phyloP scores from a whole-genome alignment of 2,797 vertebrate genomes.

The Strix occidentalis region DNA sequence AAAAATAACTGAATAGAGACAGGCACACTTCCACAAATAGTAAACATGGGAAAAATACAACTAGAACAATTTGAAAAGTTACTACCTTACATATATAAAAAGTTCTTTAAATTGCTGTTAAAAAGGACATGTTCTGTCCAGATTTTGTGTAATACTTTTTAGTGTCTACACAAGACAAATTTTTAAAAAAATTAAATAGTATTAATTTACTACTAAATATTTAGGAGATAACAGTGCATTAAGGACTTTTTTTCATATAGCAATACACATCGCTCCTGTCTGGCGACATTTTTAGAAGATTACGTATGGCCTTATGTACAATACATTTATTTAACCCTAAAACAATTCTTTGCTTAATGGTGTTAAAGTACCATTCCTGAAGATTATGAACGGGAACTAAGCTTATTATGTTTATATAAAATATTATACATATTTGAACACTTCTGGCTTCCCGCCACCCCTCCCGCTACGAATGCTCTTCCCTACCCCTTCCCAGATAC shows the following conservation, averaged over 20 bases:
- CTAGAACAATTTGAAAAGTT: constrained; percentile 75
- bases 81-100: constrained; percentile 81
- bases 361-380: constrained; percentile 76
- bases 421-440: constrained; percentile 70
- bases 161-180: constrained; percentile 89
- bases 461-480: not conserved
- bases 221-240: constrained; percentile 92
- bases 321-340: constrained; percentile 75
- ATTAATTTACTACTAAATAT: constrained; percentile 92
- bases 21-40: constrained; percentile 81
- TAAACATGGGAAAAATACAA: constrained; percentile 76
- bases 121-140: constrained; percentile 81
- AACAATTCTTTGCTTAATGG: constrained; percentile 72
- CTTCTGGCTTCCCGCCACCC: constrained; percentile 60
- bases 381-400: constrained; percentile 72
- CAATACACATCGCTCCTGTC: constrained; percentile 79
- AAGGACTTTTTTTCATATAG: constrained; percentile 84
- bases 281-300: constrained; percentile 77
- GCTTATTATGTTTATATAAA: constrained; percentile 73
- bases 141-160: constrained; percentile 85
- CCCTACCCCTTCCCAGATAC: constrained; percentile 52
- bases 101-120: constrained; percentile 80
- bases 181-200: constrained; percentile 89
- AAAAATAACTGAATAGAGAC: constrained; percentile 72
- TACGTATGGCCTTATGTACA: constrained; percentile 88